These are phyloP conservation scores for Hemicordylus capensis DNA, from an alignment of 2,113 vertebrate species.

Conservation along the genomic window DNA sequence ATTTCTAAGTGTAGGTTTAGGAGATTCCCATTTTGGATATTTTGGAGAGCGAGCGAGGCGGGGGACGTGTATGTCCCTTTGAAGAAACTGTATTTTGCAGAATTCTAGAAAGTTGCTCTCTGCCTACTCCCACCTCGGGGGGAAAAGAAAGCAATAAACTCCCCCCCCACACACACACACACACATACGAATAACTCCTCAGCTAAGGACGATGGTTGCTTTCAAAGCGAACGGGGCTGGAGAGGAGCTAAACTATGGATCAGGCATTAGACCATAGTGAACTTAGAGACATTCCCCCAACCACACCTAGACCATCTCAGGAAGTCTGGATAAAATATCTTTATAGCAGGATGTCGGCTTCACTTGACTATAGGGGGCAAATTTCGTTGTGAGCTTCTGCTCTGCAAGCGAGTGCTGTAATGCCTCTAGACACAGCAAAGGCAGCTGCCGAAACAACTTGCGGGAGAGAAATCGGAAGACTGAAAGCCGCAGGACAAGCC, in stretches of 20 bases:
- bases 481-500: background rate
- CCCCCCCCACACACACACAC: background rate
- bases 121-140: background rate
- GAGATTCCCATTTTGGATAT: background rate
- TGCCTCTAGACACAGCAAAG: background rate
- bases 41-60: too few species aligned
- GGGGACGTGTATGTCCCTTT: background rate
- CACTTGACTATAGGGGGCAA: background rate
- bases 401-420: background rate
- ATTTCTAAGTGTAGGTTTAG: background rate
- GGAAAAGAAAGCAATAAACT: too few species aligned
- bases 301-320: too few species aligned
- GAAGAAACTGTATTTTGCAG: background rate
- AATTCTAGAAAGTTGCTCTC: background rate
- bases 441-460: background rate
- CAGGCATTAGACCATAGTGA: background rate
- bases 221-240: background rate
- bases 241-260: background rate
- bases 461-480: background rate
- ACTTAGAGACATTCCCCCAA: too few species aligned
- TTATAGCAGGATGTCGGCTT: background rate
- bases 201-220: too few species aligned
- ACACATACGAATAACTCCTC: too few species aligned
- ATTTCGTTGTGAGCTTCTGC: background rate
- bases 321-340: background rate